These are phyloP conservation scores for Bujurquina vittata DNA, from an alignment of 2,113 vertebrate genomes.

Conservation along the genomic window DNA sequence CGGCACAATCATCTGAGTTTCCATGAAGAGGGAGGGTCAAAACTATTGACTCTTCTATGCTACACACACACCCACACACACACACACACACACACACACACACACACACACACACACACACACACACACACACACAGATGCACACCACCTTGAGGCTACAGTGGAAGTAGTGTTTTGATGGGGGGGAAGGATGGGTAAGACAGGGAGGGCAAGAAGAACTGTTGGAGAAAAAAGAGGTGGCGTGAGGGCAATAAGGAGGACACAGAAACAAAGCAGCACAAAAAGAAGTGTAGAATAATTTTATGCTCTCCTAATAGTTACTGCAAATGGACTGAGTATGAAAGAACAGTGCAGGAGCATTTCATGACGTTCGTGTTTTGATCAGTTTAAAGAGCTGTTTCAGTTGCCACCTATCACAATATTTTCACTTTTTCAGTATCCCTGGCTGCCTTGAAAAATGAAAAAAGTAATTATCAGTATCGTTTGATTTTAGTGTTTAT, in stretches of 20 bases:
- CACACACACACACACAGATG: conserved; percentile 9
- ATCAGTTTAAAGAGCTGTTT: background rate
- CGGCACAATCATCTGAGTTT: too few species aligned
- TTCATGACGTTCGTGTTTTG: background rate
- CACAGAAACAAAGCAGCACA: conserved; percentile 28
- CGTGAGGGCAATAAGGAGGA: conserved; percentile 56
- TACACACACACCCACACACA: too few species aligned
- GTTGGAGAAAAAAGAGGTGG: conserved; percentile 34
- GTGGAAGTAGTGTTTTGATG: conserved; percentile 33
- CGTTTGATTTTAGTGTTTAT: conserved; percentile 32
- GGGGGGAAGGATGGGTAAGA: background rate
- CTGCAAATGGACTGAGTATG: background rate
- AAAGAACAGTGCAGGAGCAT: background rate
- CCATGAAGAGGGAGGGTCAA: too few species aligned
- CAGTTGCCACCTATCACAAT: background rate
- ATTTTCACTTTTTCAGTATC: background rate
- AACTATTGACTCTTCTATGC: too few species aligned
- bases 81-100: conserved; percentile 1
- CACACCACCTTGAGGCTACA: conserved; percentile 81
- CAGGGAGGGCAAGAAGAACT: background rate
- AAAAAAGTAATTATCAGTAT: background rate
- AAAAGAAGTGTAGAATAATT: conserved; percentile 11
- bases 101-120: background rate
- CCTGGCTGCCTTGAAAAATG: background rate
- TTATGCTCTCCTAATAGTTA: conserved; percentile 9